A percentile compares a stretch with the other conserved stretches of the same genome.
These are phyloP conservation scores for Drosophila athabasca DNA, from an alignment of 1,140 invertebrate species.

Conservation along the genomic window DNA sequence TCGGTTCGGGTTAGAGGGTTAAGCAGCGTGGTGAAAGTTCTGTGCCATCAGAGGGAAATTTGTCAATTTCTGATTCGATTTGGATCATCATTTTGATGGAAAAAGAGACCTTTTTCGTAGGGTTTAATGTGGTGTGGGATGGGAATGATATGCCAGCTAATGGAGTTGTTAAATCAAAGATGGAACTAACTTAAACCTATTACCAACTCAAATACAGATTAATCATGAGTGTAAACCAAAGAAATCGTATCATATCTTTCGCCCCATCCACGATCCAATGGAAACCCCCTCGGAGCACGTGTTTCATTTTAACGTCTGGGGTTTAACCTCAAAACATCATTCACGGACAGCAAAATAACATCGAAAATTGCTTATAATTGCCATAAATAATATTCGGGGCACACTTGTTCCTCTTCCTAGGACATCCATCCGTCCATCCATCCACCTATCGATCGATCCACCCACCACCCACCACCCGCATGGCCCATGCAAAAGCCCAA, in stretches of 20 bases:
- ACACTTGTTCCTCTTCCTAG: slow-evolving; percentile 55
- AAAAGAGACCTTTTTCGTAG: not conserved
- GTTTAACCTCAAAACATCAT: slow-evolving; percentile 56
- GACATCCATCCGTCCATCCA: slow-evolving; percentile 22
- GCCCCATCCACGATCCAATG: not conserved
- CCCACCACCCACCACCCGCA: slow-evolving; percentile 25
- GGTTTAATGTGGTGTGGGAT: not conserved
- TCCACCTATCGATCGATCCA: slow-evolving; percentile 25
- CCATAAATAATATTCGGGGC: slow-evolving; percentile 57
- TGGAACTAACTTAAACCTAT: too few relatives aligned
- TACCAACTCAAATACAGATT: too few relatives aligned
- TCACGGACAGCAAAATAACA: slow-evolving; percentile 42
- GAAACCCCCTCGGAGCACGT: slow-evolving; percentile 38
- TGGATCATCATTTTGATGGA: slow-evolving; percentile 33
- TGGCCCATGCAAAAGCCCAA: too few relatives aligned
- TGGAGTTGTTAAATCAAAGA: too few relatives aligned
- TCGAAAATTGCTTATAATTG: slow-evolving; percentile 69
- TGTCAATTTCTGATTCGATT: slow-evolving; percentile 41
- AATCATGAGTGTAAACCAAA: too few relatives aligned
- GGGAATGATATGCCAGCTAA: not conserved
- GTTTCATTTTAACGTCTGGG: slow-evolving; percentile 41
- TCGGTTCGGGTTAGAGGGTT: slow-evolving; percentile 37
- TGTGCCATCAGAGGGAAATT: slow-evolving; percentile 18
- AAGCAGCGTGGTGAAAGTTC: slow-evolving; percentile 49
- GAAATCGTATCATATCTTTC: too few relatives aligned